phyloP scores from a whole-genome alignment of 2,888 invertebrate species.

The Trileptium ribeirensis region DNA sequence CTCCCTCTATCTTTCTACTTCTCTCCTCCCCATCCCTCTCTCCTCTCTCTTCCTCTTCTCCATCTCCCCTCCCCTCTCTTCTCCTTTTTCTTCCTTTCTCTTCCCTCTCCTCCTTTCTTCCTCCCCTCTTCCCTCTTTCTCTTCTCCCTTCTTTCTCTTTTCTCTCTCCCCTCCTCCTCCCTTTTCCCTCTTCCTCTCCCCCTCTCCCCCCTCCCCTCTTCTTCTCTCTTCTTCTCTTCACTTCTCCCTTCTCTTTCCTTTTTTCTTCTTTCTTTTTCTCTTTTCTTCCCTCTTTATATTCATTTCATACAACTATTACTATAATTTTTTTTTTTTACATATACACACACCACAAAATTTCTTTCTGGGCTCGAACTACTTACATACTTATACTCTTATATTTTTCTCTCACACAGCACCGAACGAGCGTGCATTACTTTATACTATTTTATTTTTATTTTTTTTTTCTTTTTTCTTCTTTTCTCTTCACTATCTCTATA shows the following conservation, averaged over 20 bases:
- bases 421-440: too few relatives aligned
- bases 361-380: too few relatives aligned
- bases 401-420: too few relatives aligned
- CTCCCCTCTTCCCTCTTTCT: conserved; percentile 14
- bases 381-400: too few relatives aligned
- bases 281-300: too few relatives aligned
- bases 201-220: not conserved
- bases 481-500: too few relatives aligned
- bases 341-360: too few relatives aligned
- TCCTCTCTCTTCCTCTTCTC: not conserved
- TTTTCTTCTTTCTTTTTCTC: too few relatives aligned
- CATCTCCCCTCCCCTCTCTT: not conserved
- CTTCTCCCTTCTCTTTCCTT: not conserved
- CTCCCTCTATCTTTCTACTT: not conserved
- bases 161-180: conserved; percentile 9
- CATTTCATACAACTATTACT: too few relatives aligned
- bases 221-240: not conserved
- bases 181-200: not conserved
- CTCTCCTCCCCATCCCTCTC: not conserved
- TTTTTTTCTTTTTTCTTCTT: too few relatives aligned
- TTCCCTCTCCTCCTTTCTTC: conserved; percentile 10
- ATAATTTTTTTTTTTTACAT: too few relatives aligned
- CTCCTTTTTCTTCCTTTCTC: not conserved
- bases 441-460: too few relatives aligned
- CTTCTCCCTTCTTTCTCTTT: conserved; percentile 13